Base-by-base conservation (phyloP, 2,113 vertebrate genomes). In the Synodontis membranacea region DNA sequence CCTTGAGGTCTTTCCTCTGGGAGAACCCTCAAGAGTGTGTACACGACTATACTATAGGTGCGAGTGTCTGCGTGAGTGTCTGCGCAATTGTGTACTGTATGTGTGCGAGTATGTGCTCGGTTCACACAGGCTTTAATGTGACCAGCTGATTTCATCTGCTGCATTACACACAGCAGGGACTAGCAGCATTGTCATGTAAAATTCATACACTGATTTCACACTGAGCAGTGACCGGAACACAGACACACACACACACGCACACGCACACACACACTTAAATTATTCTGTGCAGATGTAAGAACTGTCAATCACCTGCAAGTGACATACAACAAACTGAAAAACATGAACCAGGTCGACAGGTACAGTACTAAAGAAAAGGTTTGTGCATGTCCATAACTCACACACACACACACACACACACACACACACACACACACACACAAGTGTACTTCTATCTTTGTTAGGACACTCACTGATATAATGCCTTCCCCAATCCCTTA, bases 161-260 rank as follows among this genome's bases (percentile, higher is more conserved):
- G 72, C 56, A 80, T 82, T 83, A 83, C 44, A 48, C 84, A 81
- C 86, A 58, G 34, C 66, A 58, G 82, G 66, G 86, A 86, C 70
- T 58, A 80, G 28, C 46, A 84, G 39, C 34, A 44, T 14, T 19
- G 48, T 2, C 64, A 84, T 89, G 74, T 79, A 84, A 86, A 86
- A 83, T 83, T 88, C 75, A 89, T 86, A 37, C 37, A 56, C 44
- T 9, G 19, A 46, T 60, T 50, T 84, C 85, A 83, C 25, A 56
- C 62, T 83, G 84, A 78, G 80, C 79, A 31, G n/a, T 79, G 58
- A 39, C 70, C 75, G 46, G 28, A 64, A 76, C 76, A 86, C 54
- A 72, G 64, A 39, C 50, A 62, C 62, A 50, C 50, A 74, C 31
- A 31, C 42, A 68, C 58, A 52, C 48, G 25, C 34, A 54, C 46